Conservation (phyloP, 2,113 vertebrate species). For the Lichenostomus cassidix region DNA sequence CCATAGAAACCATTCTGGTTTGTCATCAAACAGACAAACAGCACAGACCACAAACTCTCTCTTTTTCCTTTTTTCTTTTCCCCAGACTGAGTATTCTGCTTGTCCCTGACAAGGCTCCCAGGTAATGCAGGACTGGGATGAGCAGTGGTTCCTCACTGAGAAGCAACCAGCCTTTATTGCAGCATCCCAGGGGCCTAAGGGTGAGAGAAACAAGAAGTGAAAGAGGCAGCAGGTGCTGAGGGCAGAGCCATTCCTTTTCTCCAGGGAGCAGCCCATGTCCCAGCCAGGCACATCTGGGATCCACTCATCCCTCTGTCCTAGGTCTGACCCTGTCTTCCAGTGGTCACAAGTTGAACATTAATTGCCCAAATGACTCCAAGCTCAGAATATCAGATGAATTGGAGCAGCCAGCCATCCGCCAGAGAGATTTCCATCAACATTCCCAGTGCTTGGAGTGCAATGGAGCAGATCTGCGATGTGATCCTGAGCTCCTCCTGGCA, state of each 20-base stretch:
- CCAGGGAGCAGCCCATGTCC: not conserved
- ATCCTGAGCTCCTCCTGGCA: not conserved
- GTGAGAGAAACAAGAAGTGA: not conserved
- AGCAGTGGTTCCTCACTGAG: not conserved
- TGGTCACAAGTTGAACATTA: not conserved
- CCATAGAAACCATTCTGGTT: not conserved
- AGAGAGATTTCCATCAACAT: conserved; percentile 55
- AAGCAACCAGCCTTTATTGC: not conserved
- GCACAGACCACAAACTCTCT: not conserved
- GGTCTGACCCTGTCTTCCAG: not conserved
- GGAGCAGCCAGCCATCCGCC: conserved; percentile 29
- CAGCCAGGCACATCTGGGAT: not conserved
- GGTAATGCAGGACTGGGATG: not conserved
- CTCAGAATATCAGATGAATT: conserved; percentile 38
- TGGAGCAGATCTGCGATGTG: conserved; percentile 3
- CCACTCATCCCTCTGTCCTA: not conserved
- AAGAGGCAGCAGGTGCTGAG: not conserved
- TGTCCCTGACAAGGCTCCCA: not conserved
- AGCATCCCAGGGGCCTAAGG: not conserved
- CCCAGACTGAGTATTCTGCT: not conserved
- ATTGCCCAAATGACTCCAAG: conserved; percentile 40
- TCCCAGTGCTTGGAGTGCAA: conserved; percentile 2
- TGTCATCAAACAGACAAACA: not conserved
- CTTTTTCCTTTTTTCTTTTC: not conserved
- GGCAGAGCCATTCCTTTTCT: not conserved